Conservation (phyloP, 2,888 invertebrate genomes). For the Chorisops tibialis region DNA sequence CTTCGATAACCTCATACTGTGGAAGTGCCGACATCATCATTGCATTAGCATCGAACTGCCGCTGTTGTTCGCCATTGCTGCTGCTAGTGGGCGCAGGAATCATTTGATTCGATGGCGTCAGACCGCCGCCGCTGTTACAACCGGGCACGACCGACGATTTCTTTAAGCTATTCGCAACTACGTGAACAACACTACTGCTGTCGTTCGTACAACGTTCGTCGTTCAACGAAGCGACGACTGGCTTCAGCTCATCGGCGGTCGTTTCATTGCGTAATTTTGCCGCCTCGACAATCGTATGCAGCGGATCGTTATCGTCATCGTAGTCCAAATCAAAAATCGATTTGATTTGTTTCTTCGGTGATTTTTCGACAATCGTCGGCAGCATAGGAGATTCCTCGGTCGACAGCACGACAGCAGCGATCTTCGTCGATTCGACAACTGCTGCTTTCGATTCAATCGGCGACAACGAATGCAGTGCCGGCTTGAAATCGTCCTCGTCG, state of each 20-base stretch:
- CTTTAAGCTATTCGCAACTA: conserved; percentile 1
- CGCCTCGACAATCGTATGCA: conserved; percentile 42
- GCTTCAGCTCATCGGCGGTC: not conserved
- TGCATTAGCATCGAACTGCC: not conserved
- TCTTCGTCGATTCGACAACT: too few species aligned
- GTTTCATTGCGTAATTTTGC: conserved; percentile 22
- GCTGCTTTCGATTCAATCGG: not conserved
- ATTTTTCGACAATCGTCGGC: not conserved
- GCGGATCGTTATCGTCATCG: conserved; percentile 49
- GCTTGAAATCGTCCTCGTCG: not conserved
- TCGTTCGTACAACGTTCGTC: not conserved
- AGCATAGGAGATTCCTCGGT: not conserved
- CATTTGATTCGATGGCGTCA: not conserved
- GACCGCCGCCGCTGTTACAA: not conserved
- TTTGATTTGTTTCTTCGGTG: conserved; percentile 42
- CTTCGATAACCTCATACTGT: conserved; percentile 41
- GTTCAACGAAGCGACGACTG: not conserved
- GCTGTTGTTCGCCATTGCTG: not conserved
- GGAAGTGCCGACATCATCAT: conserved; percentile 23
- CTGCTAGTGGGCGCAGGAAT: not conserved
- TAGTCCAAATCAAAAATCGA: conserved; percentile 52
- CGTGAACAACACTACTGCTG: not conserved
- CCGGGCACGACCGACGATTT: not conserved
- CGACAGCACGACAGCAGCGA: not conserved
- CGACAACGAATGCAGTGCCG: not conserved